Evolutionary conservation across 2,797 vertebrate species (phyloP).

Genomic region (Orientallactaga sibirica): DNA sequence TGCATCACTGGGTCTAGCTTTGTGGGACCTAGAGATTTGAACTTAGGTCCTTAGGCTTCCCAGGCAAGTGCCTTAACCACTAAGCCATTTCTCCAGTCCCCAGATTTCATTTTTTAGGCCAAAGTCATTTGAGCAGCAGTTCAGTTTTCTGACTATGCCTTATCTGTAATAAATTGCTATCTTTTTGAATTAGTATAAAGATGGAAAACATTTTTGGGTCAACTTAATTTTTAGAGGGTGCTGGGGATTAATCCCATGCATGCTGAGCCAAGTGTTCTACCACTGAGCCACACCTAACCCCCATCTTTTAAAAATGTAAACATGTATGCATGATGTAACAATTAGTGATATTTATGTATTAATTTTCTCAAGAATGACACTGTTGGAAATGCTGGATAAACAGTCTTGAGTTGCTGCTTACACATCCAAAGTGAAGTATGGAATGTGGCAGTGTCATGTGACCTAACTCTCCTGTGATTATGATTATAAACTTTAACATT

Average conservation of each 20-base stretch:
- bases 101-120: background rate
- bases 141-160: background rate
- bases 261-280: background rate
- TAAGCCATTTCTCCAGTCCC: too few relatives aligned
- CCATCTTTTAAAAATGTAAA: background rate
- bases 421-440: fast-evolving
- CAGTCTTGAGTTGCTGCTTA: background rate
- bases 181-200: conserved; percentile 29
- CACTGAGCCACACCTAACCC: background rate
- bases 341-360: background rate
- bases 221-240: background rate
- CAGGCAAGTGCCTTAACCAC: too few relatives aligned
- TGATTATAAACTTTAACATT: background rate
- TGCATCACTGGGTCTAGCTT: too few relatives aligned
- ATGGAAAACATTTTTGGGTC: background rate
- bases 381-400: background rate
- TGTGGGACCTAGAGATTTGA: too few relatives aligned
- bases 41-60: background rate
- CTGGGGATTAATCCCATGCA: background rate
- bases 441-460: fast-evolving
- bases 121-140: background rate
- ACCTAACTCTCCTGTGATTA: background rate
- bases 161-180: background rate
- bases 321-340: background rate
- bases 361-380: background rate